Evolutionary conservation across 2,113 vertebrate species (phyloP).

Genomic region (Illadopsis cleaveri): DNA sequence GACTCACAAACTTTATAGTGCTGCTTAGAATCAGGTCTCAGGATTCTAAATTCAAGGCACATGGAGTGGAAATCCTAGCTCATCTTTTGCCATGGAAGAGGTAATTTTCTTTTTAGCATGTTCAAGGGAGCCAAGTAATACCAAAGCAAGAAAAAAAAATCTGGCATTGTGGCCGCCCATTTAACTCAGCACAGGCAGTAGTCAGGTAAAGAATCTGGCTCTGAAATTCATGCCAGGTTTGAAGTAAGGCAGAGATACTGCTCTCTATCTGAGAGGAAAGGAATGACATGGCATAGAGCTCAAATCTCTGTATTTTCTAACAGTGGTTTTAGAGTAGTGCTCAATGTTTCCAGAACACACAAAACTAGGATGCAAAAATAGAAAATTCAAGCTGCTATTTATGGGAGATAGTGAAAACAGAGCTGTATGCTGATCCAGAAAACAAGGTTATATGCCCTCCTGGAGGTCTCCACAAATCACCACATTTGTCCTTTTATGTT

Average conservation of each 20-base stretch:
- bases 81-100: background rate
- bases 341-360: background rate
- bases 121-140: background rate
- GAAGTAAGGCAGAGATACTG: background rate
- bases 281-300: background rate
- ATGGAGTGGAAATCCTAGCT: conserved; percentile 10
- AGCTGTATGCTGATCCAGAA: background rate
- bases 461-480: background rate
- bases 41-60: conserved; percentile 11
- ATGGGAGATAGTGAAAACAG: background rate
- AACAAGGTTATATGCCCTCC: background rate
- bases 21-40: background rate
- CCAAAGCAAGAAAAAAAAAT: background rate
- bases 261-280: background rate
- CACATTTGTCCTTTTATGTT: background rate
- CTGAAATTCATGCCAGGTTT: background rate
- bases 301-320: background rate
- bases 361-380: background rate
- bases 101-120: background rate
- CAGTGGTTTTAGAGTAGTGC: background rate
- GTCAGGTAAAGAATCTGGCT: background rate
- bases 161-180: background rate
- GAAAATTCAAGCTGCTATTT: background rate
- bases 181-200: background rate
- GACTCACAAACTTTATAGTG: background rate